Conservation (phyloP, 2,888 invertebrate genomes). For the Dermolepida albohirtum region DNA sequence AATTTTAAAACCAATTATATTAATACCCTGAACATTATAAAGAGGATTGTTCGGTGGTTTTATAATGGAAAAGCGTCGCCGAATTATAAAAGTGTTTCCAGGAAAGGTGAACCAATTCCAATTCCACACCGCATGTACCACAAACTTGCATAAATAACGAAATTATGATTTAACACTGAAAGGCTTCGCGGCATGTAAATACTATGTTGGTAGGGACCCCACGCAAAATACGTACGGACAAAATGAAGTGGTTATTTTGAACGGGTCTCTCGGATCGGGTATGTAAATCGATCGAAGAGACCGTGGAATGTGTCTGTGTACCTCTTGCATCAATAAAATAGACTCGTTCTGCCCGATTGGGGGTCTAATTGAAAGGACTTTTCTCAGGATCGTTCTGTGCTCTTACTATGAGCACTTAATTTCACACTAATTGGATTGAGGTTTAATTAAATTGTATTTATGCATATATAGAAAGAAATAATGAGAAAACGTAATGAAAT, state of each 20-base stretch:
- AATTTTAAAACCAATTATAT: too few relatives aligned
- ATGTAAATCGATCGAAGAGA: slow-evolving; percentile 52
- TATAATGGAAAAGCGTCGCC: not conserved
- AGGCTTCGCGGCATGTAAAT: slow-evolving; percentile 43
- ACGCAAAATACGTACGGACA: slow-evolving; percentile 44
- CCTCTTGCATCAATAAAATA: slow-evolving; percentile 50
- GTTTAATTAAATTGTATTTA: slow-evolving; percentile 31
- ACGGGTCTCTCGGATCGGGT: slow-evolving; percentile 49
- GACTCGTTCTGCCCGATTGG: slow-evolving; percentile 50
- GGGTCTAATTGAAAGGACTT: slow-evolving; percentile 56
- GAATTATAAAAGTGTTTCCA: slow-evolving; percentile 33
- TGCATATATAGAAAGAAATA: not conserved
- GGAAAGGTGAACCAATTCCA: slow-evolving; percentile 33
- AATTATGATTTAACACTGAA: slow-evolving; percentile 43
- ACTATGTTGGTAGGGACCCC: slow-evolving; percentile 40
- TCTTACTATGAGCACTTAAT: slow-evolving; percentile 49
- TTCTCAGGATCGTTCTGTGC: slow-evolving; percentile 47
- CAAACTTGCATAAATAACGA: slow-evolving; percentile 36
- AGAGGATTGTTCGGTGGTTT: too few relatives aligned
- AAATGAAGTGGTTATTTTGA: slow-evolving; percentile 47
- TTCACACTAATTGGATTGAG: slow-evolving; percentile 52
- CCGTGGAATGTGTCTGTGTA: slow-evolving; percentile 46
- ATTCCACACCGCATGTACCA: slow-evolving; percentile 3
- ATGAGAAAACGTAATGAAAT: too few relatives aligned
- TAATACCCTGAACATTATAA: not conserved